phyloP scores from a whole-genome alignment of 2,113 vertebrate genomes.

The Myxocyprinus asiaticus region DNA sequence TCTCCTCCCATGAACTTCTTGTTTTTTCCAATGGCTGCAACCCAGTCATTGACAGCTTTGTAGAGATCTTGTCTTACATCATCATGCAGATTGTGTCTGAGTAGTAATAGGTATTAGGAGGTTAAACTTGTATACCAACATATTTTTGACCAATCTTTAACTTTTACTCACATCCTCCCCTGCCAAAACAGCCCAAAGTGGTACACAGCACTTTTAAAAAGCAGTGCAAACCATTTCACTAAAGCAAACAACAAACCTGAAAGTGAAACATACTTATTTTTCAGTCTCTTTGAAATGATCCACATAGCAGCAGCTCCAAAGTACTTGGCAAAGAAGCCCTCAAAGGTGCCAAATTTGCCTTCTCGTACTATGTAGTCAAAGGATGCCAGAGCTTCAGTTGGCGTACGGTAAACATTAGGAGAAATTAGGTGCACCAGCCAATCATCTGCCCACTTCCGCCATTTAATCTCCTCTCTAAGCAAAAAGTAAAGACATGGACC shows the following conservation, averaged over 20 bases:
- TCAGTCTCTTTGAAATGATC: slow-evolving; percentile 87
- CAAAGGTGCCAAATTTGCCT: slow-evolving; percentile 87
- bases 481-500: neutral
- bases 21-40: slow-evolving; percentile 86
- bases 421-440: slow-evolving; percentile 98
- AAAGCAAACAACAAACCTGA: neutral
- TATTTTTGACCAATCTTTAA: too few species aligned
- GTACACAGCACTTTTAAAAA: neutral
- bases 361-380: slow-evolving; percentile 97
- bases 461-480: slow-evolving; percentile 93
- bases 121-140: too few species aligned
- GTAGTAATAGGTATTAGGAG: neutral
- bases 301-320: slow-evolving; percentile 92
- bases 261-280: slow-evolving; percentile 79
- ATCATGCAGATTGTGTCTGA: slow-evolving; percentile 86
- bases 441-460: slow-evolving; percentile 93
- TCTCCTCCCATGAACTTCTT: slow-evolving; percentile 91
- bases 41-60: slow-evolving; percentile 87
- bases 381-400: slow-evolving; percentile 86
- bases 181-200: neutral
- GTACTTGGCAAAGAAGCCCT: slow-evolving; percentile 93
- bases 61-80: slow-evolving; percentile 92
- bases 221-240: too few species aligned
- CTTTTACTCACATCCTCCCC: too few species aligned
- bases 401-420: slow-evolving; percentile 93